These are phyloP conservation scores for Phalacrocorax brasilianus DNA, from an alignment of 2,113 vertebrate species.

Conservation along the genomic window DNA sequence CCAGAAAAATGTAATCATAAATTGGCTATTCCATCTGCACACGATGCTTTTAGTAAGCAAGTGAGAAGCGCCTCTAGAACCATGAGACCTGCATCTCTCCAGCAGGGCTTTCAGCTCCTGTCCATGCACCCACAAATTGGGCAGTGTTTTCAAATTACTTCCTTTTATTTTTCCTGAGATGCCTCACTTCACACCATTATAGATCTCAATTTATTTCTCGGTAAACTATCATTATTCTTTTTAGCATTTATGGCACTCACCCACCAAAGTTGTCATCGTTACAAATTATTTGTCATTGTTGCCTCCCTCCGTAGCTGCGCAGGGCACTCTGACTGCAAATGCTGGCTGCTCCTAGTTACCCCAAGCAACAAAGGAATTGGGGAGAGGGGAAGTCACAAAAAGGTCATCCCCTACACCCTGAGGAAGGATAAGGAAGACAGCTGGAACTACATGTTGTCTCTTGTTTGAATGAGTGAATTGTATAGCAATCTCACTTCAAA, in stretches of 20 bases:
- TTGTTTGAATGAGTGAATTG: not conserved
- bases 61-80: accelerated
- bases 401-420: not conserved
- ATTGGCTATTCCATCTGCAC: not conserved
- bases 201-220: not conserved
- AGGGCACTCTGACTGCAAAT: not conserved
- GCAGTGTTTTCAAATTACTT: not conserved
- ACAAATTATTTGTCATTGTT: not conserved
- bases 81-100: not conserved
- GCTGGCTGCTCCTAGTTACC: not conserved
- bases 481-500: not conserved
- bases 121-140: not conserved
- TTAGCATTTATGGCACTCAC: not conserved
- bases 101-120: accelerated
- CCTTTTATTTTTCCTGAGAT: not conserved
- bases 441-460: not conserved
- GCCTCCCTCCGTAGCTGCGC: not conserved
- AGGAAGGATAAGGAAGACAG: not conserved
- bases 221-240: not conserved
- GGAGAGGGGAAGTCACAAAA: not conserved
- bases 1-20: not conserved
- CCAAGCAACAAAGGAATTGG: not conserved
- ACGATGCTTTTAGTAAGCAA: not conserved
- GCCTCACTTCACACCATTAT: not conserved
- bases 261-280: not conserved